A percentile compares a stretch with the other conserved stretches of the same genome.
phyloP scores from a whole-genome alignment of 2,888 invertebrate genomes.

The Tinea semifulvella region DNA sequence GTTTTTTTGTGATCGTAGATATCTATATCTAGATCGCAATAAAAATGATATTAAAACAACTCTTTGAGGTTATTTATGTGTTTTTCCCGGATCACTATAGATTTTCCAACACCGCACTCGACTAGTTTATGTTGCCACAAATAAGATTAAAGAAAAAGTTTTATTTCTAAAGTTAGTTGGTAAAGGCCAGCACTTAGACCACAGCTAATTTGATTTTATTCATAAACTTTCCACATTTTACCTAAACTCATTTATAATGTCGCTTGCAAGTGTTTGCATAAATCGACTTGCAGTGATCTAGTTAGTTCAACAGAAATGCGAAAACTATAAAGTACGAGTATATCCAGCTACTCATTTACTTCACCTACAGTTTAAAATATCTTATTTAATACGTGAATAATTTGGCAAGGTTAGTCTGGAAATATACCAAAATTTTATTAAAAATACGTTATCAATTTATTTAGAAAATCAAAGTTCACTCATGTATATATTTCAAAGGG shows the following conservation, averaged over 20 bases:
- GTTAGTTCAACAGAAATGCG: too few species aligned
- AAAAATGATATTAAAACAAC: too few species aligned
- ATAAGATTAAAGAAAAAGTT: constrained; percentile 45
- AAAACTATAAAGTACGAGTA: too few species aligned
- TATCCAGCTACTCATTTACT: too few species aligned
- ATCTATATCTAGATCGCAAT: too few species aligned
- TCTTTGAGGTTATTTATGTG: neutral
- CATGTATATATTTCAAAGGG: neutral
- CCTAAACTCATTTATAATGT: constrained; percentile 35
- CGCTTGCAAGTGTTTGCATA: constrained; percentile 17
- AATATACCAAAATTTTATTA: neutral
- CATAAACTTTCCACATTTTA: constrained; percentile 50
- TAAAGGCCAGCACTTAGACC: constrained; percentile 39
- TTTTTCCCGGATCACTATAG: neutral
- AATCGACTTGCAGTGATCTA: too few species aligned
- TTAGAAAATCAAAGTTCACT: neutral
- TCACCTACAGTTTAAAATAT: too few species aligned
- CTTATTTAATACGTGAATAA: too few species aligned
- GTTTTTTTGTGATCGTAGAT: too few species aligned
- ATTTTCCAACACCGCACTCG: constrained; percentile 7
- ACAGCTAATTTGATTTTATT: constrained; percentile 58
- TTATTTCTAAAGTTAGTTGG: constrained; percentile 34
- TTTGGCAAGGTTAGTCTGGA: too few species aligned
- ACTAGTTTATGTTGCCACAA: constrained; percentile 33
- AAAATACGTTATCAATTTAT: neutral